Base-by-base conservation (phyloP, 2,113 vertebrate genomes). In the Mustela lutreola region DNA sequence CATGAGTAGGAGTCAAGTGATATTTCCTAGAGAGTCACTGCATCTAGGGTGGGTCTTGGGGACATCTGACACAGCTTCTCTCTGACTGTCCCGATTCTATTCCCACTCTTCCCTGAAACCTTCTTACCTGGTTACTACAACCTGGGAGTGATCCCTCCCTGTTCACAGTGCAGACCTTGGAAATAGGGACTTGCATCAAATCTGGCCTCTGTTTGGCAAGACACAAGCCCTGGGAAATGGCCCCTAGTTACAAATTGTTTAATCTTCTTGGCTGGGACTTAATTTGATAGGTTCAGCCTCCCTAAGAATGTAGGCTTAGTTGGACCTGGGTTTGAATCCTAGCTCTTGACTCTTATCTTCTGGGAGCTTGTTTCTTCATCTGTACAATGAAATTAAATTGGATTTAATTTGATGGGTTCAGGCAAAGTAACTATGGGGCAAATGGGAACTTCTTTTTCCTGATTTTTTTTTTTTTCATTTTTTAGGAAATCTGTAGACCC, bases 371-470 rank as follows among this genome's bases (percentile, higher is more conserved):
- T 87, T 81, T 92, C 33, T 92, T 90, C 45, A 76, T 56, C 70
- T 92, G n/a, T 88, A 63, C 88, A 92, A 82, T 33, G 53, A 80
- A 80, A 42, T 63, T 24, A 42, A 78, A 36, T 45, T 84, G 84
- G 71, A 18, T 92, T 45, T 92, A 89, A 79, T 84, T 89, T 92
- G 79, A 79, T 45, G 28, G 42, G 84, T 63, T 84, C 16, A 75
- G 36, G 50, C 16, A 71, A 92, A 88, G 28, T 70, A 50, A 56
- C 11, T 8, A 33, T 0, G 0, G 18, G 79, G 86, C n/a, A 79
- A 80, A 39, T 67, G 11, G 22, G 39, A 75, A 45, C 39, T 75
- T 75, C 24, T 42, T 42, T 75, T 36, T n/a, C 14, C 63, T 15
- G 31, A 33, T n/a, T 70, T 75, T 75, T 75, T 75, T 75, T 75